Percentiles rank a stretch among this genome's conserved stretches.
Evolutionary conservation across 1,140 invertebrate genomes (phyloP).

Genomic region (Fopius arisanus): DNA sequence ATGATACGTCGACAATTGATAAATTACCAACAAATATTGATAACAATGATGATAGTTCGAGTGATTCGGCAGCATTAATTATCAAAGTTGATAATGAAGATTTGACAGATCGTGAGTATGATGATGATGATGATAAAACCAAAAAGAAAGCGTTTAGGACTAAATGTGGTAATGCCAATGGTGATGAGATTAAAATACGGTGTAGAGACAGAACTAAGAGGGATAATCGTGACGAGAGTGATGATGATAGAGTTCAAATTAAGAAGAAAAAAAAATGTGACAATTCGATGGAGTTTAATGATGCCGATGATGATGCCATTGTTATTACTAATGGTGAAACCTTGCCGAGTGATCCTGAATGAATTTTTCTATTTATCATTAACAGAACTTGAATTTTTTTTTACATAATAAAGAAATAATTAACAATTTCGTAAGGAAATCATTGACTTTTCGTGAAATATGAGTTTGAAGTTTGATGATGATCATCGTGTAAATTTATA

Average conservation of each 20-base stretch:
- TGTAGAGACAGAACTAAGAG: conserved; percentile 61
- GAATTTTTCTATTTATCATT: neutral
- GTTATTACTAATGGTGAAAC: conserved; percentile 68
- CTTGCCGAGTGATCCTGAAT: conserved; percentile 62
- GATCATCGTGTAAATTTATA: neutral
- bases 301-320: conserved; percentile 69
- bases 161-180: conserved; percentile 55
- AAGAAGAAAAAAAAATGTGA: conserved; percentile 65
- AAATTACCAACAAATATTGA: conserved; percentile 41
- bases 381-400: neutral
- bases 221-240: conserved; percentile 62
- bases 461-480: neutral
- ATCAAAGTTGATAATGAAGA: conserved; percentile 64
- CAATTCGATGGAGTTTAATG: conserved; percentile 74
- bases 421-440: neutral
- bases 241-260: conserved; percentile 63
- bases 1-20: conserved; percentile 41
- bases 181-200: conserved; percentile 57
- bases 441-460: neutral
- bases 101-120: conserved; percentile 59
- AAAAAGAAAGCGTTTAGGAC: conserved; percentile 34
- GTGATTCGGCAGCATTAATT: conserved; percentile 61
- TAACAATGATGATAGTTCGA: conserved; percentile 60
- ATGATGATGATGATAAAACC: conserved; percentile 49
- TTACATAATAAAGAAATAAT: neutral